A percentile compares a stretch with the other conserved stretches of the same genome.
Conservation (phyloP, 2,888 invertebrate species). For the Hetaerina titia region DNA sequence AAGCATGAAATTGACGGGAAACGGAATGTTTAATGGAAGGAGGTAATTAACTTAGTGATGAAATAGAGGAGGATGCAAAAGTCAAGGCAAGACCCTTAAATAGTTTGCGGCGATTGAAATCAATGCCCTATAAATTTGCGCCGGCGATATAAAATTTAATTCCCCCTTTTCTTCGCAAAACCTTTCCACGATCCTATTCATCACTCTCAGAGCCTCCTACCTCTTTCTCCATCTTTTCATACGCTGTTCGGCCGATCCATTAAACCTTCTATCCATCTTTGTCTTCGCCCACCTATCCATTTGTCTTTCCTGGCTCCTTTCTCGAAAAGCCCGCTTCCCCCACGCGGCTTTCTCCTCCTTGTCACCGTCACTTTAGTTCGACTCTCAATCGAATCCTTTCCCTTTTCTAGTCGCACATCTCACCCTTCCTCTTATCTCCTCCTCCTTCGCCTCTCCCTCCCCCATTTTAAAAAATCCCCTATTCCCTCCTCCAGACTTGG, state of each 20-base stretch:
- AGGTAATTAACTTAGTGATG: no score
- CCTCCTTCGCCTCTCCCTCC: neutral
- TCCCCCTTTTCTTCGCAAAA: neutral
- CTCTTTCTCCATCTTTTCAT: neutral
- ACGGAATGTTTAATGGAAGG: no score
- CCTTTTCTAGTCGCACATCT: neutral
- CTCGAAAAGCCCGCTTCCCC: neutral
- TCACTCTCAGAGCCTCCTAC: neutral
- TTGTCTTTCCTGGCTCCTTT: neutral
- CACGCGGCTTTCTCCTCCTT: neutral
- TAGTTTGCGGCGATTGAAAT: neutral
- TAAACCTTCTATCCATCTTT: neutral
- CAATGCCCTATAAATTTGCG: neutral
- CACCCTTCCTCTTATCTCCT: neutral
- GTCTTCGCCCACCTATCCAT: slow-evolving; percentile 10
- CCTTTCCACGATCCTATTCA: neutral
- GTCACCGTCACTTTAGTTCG: neutral
- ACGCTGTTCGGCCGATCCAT: neutral
- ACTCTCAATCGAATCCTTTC: slow-evolving; percentile 12
- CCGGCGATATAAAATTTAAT: neutral
- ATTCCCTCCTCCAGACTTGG: neutral
- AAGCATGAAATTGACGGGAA: no score
- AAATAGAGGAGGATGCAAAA: neutral
- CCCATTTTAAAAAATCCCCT: neutral
- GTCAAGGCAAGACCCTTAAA: neutral